Evolutionary conservation across 2,888 invertebrate genomes (phyloP), one percentile per base, ranked within the genome.

Genomic region (Clostera curtula): DNA sequence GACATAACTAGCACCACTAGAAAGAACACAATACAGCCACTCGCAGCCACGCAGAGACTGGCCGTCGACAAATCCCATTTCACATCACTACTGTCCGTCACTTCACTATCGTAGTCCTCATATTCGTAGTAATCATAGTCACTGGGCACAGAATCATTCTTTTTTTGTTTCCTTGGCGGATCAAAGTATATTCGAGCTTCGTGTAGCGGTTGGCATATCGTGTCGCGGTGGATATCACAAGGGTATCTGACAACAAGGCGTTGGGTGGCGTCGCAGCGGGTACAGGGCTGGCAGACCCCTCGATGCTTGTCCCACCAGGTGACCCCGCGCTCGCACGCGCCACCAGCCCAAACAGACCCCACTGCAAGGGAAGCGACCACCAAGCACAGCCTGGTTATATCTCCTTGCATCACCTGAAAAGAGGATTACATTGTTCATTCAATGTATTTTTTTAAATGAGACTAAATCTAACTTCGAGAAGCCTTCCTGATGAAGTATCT

Each of bases 21-120:
- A 83, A 93, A 92, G 84, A 93, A 93, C 60, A 93, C 83, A 33
- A 92, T 85, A 82, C 93, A 93, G 40, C 91, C 90, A 61, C 89
- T 87, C 17, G 90, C 89, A 24, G 92, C 93, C 43, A 92, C 72
- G 35, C 89, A 87, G 53, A 93, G 83, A 29, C 90, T 89, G 24
- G 89, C 86, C 30, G 90, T 89, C 60, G 92, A 91, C 87, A 91
- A 88, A 71, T 92, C 92, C 89, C 90, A 90, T 55, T 86, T 72
- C 40, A 85, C 79, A 43, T 52, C 62, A 22, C 65, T 67, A 52
- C 41, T 47, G 27, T 47, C 37, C 12, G 56, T 73, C 72, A 76
- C 77, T 68, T 77, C 77, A 65, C 69, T 64, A 40, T 64, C 69
- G 51, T 70, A 73, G 64, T 76, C 77, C 59, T 63, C 59, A 52